phyloP scores from a whole-genome alignment of 2,888 invertebrate genomes.

The Matsumyia berberina region DNA sequence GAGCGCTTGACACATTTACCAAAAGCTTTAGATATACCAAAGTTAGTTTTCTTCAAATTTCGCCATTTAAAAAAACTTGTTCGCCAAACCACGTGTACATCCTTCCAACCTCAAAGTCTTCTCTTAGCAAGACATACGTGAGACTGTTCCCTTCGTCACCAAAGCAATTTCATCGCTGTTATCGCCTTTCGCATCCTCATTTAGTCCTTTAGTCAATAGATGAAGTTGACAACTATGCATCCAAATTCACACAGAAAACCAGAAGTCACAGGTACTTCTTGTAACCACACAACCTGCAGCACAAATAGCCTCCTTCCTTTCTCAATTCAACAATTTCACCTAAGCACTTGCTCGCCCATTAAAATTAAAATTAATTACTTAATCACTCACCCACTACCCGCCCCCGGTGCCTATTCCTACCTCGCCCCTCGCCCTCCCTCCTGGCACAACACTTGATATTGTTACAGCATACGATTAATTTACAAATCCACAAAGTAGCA shows the following conservation, averaged over 20 bases:
- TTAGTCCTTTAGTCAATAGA: no score
- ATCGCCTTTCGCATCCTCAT: slow-evolving; percentile 1
- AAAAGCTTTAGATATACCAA: no score
- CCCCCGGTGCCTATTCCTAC: background rate
- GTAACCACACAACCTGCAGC: background rate
- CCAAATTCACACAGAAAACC: slow-evolving; percentile 3
- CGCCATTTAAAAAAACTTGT: no score
- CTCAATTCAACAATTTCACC: slow-evolving; percentile 57
- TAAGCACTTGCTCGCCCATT: slow-evolving; percentile 57
- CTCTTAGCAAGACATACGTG: no score
- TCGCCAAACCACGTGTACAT: no score
- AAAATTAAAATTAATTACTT: slow-evolving; percentile 68
- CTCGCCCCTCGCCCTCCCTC: background rate
- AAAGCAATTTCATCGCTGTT: background rate
- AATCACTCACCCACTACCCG: slow-evolving; percentile 43
- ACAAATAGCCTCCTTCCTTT: background rate
- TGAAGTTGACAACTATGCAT: background rate
- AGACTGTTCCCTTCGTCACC: background rate
- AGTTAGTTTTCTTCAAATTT: no score
- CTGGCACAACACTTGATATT: slow-evolving; percentile 54
- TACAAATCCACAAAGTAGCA: slow-evolving; percentile 71
- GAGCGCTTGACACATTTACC: no score
- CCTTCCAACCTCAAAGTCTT: no score
- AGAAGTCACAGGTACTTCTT: slow-evolving; percentile 5
- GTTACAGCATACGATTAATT: slow-evolving; percentile 68